Evolutionary conservation across 30 jellyfish, hydroid and myxozoan species (phyloP), one percentile per base, ranked within the genome.

Genomic region (Turritopsis dohrnii): DNA sequence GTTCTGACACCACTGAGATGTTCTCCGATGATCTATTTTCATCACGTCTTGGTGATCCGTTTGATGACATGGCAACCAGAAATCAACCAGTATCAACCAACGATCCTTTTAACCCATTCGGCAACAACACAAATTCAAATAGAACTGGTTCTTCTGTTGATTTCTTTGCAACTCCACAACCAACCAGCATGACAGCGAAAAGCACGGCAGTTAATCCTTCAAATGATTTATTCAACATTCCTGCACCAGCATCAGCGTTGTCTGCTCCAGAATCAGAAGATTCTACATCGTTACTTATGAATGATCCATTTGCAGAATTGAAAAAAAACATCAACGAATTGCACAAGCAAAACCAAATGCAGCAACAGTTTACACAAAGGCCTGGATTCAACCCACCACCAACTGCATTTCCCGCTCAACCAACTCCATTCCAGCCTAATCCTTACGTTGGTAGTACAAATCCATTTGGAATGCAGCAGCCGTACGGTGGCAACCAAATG

Each of bases 301-400:
- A 71, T 82, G 89, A 82, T 52, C 89, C 89, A 27, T 82, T 82
- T 71, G 89, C 89, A 9, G 89, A 82, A 17, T 52, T 82, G 28
- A 82, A 82, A 1, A 82, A 82, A 54, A 82, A 82, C 65, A 82
- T 82, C 73, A 82, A 82, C 76, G 89, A 82, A 27, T 41, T 82
- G 86, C 89, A 82, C 73, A 82, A 82, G 66, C 89, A 82, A 82
- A 69, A 65, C 72, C 66, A 77, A 27, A 24, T 28, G 66, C 89
- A 82, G 1, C 89, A 82, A 71, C 89, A 60, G 22, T 21, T 29
- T n/a, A 9, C 83, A 0, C 86, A 66, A 65, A 81, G 25, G 52
- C 65, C 65, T 20, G 84, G 85, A 23, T 82, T 26, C 29, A 65
- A 80, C 18, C 87, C 87, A 0, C 89, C 65, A 66, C 86, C 75